Percentiles rank a stretch among this genome's conserved stretches.
Conservation (phyloP, 2,797 vertebrate species). For the Tragelaphus eurycerus region DNA sequence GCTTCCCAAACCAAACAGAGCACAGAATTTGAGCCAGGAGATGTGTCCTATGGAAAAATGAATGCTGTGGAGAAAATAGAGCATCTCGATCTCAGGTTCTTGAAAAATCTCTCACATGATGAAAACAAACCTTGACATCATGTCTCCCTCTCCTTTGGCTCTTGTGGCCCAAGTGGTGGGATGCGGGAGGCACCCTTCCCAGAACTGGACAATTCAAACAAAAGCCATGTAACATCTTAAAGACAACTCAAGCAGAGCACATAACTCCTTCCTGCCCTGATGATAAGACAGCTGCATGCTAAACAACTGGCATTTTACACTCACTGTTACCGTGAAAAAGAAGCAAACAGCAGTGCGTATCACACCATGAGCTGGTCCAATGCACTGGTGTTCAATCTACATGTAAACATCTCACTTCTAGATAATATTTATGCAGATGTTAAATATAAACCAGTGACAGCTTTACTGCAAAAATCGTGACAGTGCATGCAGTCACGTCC, state of each 20-base stretch:
- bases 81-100: constrained; percentile 79
- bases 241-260: constrained; percentile 66
- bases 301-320: constrained; percentile 56
- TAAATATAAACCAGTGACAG: constrained; percentile 2
- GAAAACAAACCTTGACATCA: not conserved
- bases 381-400: not conserved
- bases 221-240: constrained; percentile 66
- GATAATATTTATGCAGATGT: constrained; percentile 36
- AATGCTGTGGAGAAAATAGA: constrained; percentile 46
- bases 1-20: not conserved
- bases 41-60: not conserved
- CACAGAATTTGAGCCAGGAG: not conserved
- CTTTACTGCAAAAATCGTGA: constrained; percentile 34
- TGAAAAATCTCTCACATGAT: constrained; percentile 49
- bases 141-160: not conserved
- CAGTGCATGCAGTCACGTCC: constrained; percentile 75
- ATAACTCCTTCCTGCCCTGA: constrained; percentile 67
- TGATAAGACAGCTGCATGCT: constrained; percentile 74
- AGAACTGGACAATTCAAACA: not conserved
- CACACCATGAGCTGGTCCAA: not conserved
- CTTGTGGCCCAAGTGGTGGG: not conserved
- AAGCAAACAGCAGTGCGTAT: not conserved
- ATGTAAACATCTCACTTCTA: constrained; percentile 19
- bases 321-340: constrained; percentile 23
- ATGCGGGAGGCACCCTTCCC: not conserved